Percentiles rank a stretch among this genome's conserved stretches.
Conservation (phyloP, 1,140 invertebrate species). For the Drosophila arizonae region DNA sequence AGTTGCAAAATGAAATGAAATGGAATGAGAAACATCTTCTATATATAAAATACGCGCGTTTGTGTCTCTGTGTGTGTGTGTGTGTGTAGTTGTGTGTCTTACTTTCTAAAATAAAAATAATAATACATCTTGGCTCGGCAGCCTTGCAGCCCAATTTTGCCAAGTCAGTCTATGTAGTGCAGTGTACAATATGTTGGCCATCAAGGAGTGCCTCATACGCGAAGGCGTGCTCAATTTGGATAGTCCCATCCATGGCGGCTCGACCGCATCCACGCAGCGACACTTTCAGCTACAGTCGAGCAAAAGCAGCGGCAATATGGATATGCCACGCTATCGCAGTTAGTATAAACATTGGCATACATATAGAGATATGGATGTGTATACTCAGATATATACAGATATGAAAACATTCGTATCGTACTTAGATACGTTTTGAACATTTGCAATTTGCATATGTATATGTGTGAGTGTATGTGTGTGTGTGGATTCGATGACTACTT, state of each 20-base stretch:
- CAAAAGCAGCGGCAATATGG: conserved; percentile 66
- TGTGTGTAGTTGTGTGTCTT: conserved; percentile 48
- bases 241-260: conserved; percentile 31
- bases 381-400: conserved; percentile 8
- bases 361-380: background rate
- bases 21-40: conserved; percentile 24
- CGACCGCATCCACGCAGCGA: conserved; percentile 29
- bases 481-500: too few species aligned
- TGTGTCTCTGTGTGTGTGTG: too few species aligned
- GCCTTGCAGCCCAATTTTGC: conserved; percentile 26
- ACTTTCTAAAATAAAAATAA: conserved; percentile 73
- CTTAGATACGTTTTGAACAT: conserved; percentile 24
- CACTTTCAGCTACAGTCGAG: conserved; percentile 58
- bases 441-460: conserved; percentile 11
- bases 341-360: conserved; percentile 48
- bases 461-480: background rate
- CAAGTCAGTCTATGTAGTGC: conserved; percentile 27
- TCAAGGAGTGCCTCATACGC: conserved; percentile 79
- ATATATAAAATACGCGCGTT: conserved; percentile 48
- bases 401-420: conserved; percentile 5
- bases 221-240: conserved; percentile 80
- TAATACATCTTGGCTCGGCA: conserved; percentile 25
- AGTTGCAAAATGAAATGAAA: conserved; percentile 22
- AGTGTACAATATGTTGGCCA: conserved; percentile 67
- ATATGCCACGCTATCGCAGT: conserved; percentile 74